Evolutionary conservation across 2,888 invertebrate species (phyloP).

Genomic region (Galeopsomyia nigrocyanea): DNA sequence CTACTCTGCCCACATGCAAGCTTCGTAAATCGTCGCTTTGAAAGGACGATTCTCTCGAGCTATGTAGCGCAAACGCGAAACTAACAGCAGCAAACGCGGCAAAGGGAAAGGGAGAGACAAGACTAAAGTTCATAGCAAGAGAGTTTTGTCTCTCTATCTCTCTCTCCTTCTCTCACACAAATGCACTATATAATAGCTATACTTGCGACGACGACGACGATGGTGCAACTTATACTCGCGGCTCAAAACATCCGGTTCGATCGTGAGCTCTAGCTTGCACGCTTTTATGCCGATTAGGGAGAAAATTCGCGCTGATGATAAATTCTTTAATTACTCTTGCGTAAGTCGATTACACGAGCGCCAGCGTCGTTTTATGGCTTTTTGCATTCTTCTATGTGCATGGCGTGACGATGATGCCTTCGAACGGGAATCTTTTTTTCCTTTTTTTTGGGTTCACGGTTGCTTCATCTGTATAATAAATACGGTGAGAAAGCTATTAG

Average conservation of each 20-base stretch:
- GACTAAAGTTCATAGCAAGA: slow-evolving; percentile 50
- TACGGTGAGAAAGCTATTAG: too few relatives aligned
- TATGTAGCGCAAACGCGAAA: too few relatives aligned
- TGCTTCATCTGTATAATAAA: too few relatives aligned
- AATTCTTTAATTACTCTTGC: slow-evolving; percentile 35
- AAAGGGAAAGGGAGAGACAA: slow-evolving; percentile 29
- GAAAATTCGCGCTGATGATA: slow-evolving; percentile 28
- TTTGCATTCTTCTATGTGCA: too few relatives aligned
- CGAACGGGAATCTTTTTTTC: too few relatives aligned
- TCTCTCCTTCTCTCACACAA: slow-evolving; percentile 11
- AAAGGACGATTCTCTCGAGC: too few relatives aligned
- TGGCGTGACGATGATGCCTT: too few relatives aligned
- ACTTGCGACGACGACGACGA: neutral
- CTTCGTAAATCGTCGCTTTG: too few relatives aligned
- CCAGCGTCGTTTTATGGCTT: too few relatives aligned
- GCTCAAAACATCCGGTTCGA: slow-evolving; percentile 44
- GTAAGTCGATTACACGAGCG: neutral
- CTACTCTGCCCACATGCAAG: too few relatives aligned
- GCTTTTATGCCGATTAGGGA: slow-evolving; percentile 6
- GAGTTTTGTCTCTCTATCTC: slow-evolving; percentile 42
- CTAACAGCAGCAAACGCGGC: too few relatives aligned
- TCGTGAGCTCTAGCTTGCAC: slow-evolving; percentile 1
- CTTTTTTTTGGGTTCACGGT: too few relatives aligned
- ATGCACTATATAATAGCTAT: neutral
- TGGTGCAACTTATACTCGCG: neutral